phyloP scores from a whole-genome alignment of 1,140 invertebrate genomes.

The Megalonaias nervosa region DNA sequence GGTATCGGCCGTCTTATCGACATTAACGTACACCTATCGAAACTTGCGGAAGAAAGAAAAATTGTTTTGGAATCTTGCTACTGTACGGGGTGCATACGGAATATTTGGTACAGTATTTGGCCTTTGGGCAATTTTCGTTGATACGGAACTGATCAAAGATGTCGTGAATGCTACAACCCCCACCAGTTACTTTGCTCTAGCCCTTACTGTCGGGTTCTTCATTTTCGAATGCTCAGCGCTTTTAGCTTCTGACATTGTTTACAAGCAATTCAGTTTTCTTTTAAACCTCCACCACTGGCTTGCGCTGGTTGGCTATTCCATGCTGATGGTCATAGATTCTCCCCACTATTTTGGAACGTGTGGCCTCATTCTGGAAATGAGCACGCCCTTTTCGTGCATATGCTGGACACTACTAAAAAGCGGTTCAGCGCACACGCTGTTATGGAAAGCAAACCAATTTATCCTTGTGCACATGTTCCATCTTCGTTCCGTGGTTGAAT shows the following conservation, averaged over 20 bases:
- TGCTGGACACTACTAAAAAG: slow-evolving; percentile 66
- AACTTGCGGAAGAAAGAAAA: slow-evolving; percentile 59
- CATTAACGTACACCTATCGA: slow-evolving; percentile 40
- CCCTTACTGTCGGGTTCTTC: slow-evolving; percentile 64
- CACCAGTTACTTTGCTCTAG: slow-evolving; percentile 53
- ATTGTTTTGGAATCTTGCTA: slow-evolving; percentile 64
- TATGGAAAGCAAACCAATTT: slow-evolving; percentile 67
- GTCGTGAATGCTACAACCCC: slow-evolving; percentile 53
- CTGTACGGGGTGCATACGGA: slow-evolving; percentile 59
- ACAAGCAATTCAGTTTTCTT: slow-evolving; percentile 53
- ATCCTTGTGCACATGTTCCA: slow-evolving; percentile 66
- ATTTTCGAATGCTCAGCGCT: slow-evolving; percentile 61
- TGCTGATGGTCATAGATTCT: slow-evolving; percentile 41
- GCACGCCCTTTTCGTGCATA: slow-evolving; percentile 63
- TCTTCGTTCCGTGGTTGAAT: slow-evolving; percentile 62
- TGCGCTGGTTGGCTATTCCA: slow-evolving; percentile 53
- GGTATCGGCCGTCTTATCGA: slow-evolving; percentile 15
- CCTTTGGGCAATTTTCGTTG: slow-evolving; percentile 53
- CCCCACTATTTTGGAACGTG: slow-evolving; percentile 59
- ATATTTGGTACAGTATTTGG: slow-evolving; percentile 55
- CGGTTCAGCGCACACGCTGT: slow-evolving; percentile 46
- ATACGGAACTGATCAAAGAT: slow-evolving; percentile 54
- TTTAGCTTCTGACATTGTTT: slow-evolving; percentile 57
- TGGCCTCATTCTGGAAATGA: slow-evolving; percentile 65
- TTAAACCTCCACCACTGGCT: slow-evolving; percentile 66